Evolutionary conservation across 2,888 invertebrate genomes (phyloP).

Genomic region (Cyaniris semiargus): DNA sequence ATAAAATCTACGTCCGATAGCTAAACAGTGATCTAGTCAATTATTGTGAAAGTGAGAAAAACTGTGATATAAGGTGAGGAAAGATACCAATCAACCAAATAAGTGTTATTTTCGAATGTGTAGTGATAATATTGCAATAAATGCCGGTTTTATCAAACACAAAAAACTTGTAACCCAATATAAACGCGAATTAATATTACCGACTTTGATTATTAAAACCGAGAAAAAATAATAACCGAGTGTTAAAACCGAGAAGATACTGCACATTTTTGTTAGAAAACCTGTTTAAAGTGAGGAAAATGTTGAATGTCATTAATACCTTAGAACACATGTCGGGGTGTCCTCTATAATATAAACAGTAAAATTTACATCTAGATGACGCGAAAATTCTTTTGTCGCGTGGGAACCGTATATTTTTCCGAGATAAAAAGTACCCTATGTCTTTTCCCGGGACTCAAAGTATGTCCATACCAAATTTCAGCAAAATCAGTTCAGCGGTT

Average conservation of each 20-base stretch:
- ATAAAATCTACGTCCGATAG: slow-evolving; percentile 26
- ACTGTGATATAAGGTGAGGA: slow-evolving; percentile 29
- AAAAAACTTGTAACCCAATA: background rate
- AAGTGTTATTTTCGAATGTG: background rate
- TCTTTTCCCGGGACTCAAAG: too few relatives aligned
- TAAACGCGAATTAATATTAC: background rate
- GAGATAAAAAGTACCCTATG: too few relatives aligned
- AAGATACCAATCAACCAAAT: background rate
- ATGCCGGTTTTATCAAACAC: background rate
- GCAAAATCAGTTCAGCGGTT: too few relatives aligned
- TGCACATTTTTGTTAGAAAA: slow-evolving; percentile 18
- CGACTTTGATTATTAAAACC: background rate
- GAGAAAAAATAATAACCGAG: too few relatives aligned
- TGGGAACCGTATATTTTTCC: too few relatives aligned
- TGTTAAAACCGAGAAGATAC: background rate
- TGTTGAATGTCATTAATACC: background rate
- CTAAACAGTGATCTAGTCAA: slow-evolving; percentile 25
- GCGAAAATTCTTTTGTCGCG: too few relatives aligned
- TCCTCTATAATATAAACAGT: background rate
- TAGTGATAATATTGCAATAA: background rate
- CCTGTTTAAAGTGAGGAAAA: slow-evolving; percentile 12
- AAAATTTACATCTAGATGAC: background rate
- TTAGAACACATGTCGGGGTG: slow-evolving; percentile 7
- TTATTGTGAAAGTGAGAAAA: slow-evolving; percentile 17
- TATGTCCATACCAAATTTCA: too few relatives aligned